A percentile compares a stretch with the other conserved stretches of the same genome.
These are phyloP conservation scores for Lucifuga dentata DNA, from an alignment of 2,113 vertebrate species.

Conservation along the genomic window DNA sequence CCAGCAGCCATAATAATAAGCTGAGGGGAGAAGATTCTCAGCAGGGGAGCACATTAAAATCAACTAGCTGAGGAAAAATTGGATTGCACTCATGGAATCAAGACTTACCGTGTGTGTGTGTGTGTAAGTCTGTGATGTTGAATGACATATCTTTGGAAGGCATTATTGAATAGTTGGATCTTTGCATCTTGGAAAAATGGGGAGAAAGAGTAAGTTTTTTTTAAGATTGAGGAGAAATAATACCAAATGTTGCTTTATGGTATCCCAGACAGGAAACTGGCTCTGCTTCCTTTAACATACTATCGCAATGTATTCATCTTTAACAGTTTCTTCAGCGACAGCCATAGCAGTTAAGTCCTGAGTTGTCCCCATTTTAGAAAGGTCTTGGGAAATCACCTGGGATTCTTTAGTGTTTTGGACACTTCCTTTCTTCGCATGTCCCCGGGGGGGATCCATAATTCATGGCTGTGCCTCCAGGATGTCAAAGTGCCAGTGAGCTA, in stretches of 20 bases:
- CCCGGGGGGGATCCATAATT: conserved; percentile 81
- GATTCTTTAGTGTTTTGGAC: conserved; percentile 71
- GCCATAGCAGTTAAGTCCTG: conserved; percentile 41
- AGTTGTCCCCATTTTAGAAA: conserved; percentile 52
- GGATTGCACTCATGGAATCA: conserved; percentile 45
- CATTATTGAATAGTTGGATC: background rate
- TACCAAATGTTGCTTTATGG: background rate
- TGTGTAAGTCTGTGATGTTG: conserved; percentile 10
- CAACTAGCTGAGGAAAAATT: conserved; percentile 30
- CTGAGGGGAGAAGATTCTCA: conserved; percentile 29
- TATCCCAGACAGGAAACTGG: background rate
- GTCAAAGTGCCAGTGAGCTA: conserved; percentile 72
- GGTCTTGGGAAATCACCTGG: conserved; percentile 68
- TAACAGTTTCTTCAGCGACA: conserved; percentile 26
- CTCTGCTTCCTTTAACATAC: background rate
- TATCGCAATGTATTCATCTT: conserved; percentile 19
- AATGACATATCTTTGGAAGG: background rate
- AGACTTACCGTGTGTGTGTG: conserved; percentile 15
- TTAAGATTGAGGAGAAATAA: background rate
- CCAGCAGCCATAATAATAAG: conserved; percentile 58
- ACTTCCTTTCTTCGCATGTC: conserved; percentile 58
- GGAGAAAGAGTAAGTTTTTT: background rate
- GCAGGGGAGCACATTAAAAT: conserved; percentile 61
- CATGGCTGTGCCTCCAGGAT: conserved; percentile 71
- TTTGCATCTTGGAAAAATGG: background rate